Evolutionary conservation across 2,797 vertebrate genomes (phyloP).

Genomic region (Zonotrichia albicollis): DNA sequence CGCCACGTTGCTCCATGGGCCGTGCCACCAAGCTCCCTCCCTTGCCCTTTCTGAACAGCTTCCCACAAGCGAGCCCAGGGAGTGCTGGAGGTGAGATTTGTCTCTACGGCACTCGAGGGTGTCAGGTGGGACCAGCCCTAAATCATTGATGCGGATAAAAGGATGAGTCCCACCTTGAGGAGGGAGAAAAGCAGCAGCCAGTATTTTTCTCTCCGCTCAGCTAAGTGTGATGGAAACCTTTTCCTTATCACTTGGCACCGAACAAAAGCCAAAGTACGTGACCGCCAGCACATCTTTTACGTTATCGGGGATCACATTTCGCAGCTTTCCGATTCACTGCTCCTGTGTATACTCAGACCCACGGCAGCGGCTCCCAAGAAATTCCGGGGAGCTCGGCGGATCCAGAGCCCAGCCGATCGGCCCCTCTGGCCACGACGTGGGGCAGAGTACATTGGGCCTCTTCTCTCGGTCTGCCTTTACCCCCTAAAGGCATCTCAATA

Average conservation of each 20-base stretch:
- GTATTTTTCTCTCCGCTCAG: neutral
- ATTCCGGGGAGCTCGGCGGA: neutral
- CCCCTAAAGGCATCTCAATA: neutral
- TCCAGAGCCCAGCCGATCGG: accelerated
- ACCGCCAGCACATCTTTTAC: neutral
- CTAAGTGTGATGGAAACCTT: conserved; percentile 24
- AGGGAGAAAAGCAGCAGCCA: neutral
- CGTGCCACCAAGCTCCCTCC: neutral
- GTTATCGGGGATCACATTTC: neutral
- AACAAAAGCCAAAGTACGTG: neutral
- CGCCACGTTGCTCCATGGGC: neutral
- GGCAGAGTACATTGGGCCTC: neutral
- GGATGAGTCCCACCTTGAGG: neutral
- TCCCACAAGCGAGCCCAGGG: neutral
- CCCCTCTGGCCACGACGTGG: too few relatives aligned
- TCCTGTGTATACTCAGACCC: neutral
- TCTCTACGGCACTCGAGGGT: neutral
- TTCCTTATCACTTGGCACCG: neutral
- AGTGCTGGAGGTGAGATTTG: neutral
- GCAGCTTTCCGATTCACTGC: neutral
- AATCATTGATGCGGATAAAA: neutral
- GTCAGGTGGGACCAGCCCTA: neutral
- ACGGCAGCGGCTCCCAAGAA: neutral
- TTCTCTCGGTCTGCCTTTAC: neutral
- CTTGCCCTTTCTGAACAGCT: neutral